Conservation (phyloP, 2,113 vertebrate species). For the Chaenocephalus aceratus region DNA sequence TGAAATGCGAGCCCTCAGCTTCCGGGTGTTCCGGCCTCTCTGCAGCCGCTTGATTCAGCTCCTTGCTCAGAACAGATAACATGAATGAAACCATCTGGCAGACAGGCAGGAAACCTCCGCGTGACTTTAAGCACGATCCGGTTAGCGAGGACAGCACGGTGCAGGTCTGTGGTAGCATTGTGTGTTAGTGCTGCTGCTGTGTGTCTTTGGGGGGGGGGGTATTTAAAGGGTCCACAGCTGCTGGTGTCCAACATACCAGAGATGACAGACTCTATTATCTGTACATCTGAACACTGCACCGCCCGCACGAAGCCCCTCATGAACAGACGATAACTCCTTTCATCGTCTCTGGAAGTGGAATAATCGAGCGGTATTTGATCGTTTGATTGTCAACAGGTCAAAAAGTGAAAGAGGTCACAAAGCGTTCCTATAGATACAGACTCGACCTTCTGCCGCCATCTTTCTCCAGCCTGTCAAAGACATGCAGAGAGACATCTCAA, state of each 20-base stretch:
- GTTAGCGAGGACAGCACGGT: neutral
- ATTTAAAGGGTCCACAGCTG: constrained; percentile 1
- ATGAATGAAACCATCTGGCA: constrained; percentile 54
- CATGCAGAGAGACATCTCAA: no score
- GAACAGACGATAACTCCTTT: neutral
- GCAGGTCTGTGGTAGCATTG: neutral
- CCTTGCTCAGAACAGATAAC: constrained; percentile 22
- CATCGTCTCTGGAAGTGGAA: neutral
- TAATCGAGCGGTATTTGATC: neutral
- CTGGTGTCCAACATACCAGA: neutral
- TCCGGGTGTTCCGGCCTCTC: neutral
- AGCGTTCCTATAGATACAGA: constrained; percentile 25
- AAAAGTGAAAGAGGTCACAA: constrained; percentile 19
- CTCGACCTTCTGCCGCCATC: neutral
- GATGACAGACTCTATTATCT: neutral
- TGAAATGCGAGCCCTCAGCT: constrained; percentile 5
- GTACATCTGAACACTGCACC: neutral
- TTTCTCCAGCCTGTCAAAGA: neutral
- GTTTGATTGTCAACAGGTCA: constrained; percentile 6
- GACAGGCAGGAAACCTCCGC: neutral
- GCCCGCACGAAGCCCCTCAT: neutral
- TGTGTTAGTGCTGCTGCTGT: no score
- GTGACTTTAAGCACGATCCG: neutral
- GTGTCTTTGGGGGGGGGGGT: no score
- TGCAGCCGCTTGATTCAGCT: constrained; percentile 43